These are phyloP conservation scores for Nestor notabilis DNA, from an alignment of 2,113 vertebrate species.

Conservation along the genomic window DNA sequence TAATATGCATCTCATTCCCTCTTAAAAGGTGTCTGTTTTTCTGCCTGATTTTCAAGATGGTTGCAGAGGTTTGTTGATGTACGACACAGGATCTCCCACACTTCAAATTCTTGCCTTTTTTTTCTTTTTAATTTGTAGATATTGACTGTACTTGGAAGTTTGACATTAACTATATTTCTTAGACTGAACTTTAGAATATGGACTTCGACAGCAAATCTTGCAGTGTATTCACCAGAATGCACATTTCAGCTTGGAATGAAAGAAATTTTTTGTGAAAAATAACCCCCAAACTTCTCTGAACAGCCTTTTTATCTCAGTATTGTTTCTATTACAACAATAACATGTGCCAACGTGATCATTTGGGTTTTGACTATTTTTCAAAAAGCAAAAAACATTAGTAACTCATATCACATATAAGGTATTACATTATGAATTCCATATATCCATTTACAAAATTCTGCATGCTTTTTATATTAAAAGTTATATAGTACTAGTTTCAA, in stretches of 20 bases:
- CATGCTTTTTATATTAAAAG: neutral
- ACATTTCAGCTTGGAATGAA: neutral
- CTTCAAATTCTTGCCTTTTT: neutral
- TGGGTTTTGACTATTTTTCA: neutral
- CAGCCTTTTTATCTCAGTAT: neutral
- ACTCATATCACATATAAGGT: neutral
- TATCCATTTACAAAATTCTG: neutral
- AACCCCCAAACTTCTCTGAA: neutral
- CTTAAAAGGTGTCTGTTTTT: fast-evolving
- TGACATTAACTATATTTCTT: neutral
- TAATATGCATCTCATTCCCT: neutral
- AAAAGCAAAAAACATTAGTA: neutral
- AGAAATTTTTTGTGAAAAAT: neutral
- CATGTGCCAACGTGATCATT: neutral
- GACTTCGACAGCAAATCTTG: neutral
- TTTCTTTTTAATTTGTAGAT: too few relatives aligned
- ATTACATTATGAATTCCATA: neutral
- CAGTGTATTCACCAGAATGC: neutral
- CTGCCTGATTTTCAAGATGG: neutral
- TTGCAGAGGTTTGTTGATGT: neutral
- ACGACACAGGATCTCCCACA: neutral
- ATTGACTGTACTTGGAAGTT: neutral
- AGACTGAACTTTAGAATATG: neutral
- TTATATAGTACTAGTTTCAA: neutral
- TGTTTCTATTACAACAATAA: neutral